phyloP scores from a whole-genome alignment of 1,140 invertebrate species.

The Doryteuthis pealeii region DNA sequence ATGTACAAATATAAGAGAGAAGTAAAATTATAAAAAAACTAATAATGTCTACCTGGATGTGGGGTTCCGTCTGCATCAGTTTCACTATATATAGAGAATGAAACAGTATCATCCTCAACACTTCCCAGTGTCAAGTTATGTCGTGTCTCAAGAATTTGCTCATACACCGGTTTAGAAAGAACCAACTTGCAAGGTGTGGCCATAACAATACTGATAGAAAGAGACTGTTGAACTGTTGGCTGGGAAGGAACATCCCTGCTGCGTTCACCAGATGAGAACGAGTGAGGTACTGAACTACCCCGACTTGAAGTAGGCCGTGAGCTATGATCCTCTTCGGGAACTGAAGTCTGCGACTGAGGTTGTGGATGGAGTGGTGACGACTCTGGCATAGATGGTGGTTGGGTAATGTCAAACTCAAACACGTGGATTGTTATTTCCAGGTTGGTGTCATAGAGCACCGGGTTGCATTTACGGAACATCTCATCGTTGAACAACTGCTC shows the following conservation, averaged over 20 bases:
- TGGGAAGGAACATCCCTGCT: neutral
- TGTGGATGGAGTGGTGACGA: slow-evolving; percentile 14
- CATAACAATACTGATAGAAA: slow-evolving; percentile 76
- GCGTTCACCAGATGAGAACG: neutral
- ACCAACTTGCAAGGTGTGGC: slow-evolving; percentile 83
- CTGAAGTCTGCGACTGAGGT: neutral
- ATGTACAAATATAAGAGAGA: too few relatives aligned
- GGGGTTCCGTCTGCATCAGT: neutral
- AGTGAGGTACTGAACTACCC: neutral
- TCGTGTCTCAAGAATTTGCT: slow-evolving; percentile 78
- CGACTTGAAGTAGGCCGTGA: neutral
- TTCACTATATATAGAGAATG: slow-evolving; percentile 1
- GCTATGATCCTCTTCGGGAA: neutral
- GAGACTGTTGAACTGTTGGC: slow-evolving; percentile 2
- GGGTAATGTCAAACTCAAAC: slow-evolving; percentile 11
- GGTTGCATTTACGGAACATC: slow-evolving; percentile 58
- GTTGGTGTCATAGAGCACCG: slow-evolving; percentile 79
- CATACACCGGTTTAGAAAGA: slow-evolving; percentile 81
- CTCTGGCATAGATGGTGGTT: slow-evolving; percentile 13
- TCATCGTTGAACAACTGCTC: neutral
- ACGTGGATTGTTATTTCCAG: slow-evolving; percentile 55
- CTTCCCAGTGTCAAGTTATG: slow-evolving; percentile 51
- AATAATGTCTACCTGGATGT: neutral
- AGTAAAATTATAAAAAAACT: neutral
- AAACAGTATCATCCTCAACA: neutral